A percentile compares a stretch with the other conserved stretches of the same genome.
phyloP scores from a whole-genome alignment of 2,888 invertebrate genomes.

The Cheilosia soror region DNA sequence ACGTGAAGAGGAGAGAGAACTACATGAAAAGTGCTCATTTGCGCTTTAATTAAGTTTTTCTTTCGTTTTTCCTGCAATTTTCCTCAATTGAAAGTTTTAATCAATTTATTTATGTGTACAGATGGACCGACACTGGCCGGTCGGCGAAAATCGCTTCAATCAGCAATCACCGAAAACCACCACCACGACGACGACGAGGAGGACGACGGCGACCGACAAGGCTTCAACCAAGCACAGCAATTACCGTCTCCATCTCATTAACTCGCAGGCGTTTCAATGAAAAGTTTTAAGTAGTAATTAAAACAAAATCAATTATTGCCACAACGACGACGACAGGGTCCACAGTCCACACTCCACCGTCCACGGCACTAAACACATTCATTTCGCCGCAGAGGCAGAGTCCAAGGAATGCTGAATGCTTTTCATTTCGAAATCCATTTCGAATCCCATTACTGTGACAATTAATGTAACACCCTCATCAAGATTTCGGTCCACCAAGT shows the following conservation, averaged over 20 bases:
- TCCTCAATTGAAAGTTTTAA: constrained; percentile 73
- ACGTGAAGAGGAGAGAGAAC: background rate
- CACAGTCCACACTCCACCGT: background rate
- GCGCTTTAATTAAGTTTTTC: constrained; percentile 66
- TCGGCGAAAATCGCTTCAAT: constrained; percentile 59
- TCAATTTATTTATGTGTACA: constrained; percentile 72
- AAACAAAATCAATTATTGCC: constrained; percentile 71
- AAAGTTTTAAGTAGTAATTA: constrained; percentile 75
- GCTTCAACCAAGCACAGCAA: constrained; percentile 46
- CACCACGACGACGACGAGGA: background rate
- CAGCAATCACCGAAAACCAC: constrained; percentile 56
- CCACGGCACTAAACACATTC: constrained; percentile 52
- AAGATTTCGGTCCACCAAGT: constrained; percentile 64
- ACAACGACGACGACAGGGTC: constrained; percentile 33
- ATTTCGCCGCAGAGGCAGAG: constrained; percentile 6
- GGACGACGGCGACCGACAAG: background rate
- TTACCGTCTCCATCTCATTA: constrained; percentile 65
- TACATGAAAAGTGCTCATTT: constrained; percentile 65
- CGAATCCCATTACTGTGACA: constrained; percentile 70
- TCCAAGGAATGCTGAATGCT: constrained; percentile 41
- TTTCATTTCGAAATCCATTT: constrained; percentile 63
- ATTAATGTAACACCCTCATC: constrained; percentile 74
- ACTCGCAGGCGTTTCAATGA: constrained; percentile 44
- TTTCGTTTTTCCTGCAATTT: constrained; percentile 64
- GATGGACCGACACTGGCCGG: constrained; percentile 31